Evolutionary conservation across 2,888 invertebrate genomes (phyloP).

Genomic region (Taenaris catops): DNA sequence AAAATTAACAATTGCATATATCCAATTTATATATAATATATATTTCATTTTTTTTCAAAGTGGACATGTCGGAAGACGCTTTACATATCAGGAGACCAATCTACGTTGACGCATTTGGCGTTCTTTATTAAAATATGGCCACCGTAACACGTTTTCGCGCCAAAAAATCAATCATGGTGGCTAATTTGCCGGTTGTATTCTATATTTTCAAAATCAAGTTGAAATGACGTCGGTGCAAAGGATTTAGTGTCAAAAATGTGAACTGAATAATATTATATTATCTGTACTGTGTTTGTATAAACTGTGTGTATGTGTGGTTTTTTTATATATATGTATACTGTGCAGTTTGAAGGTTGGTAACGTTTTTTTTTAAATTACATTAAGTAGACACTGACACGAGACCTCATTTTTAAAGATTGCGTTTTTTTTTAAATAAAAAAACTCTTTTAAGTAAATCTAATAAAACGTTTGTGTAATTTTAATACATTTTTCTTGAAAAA

Average conservation of each 20-base stretch:
- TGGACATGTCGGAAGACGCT: no score
- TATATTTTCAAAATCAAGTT: slow-evolving; percentile 72
- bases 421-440: background rate
- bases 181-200: slow-evolving; percentile 49
- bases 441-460: background rate
- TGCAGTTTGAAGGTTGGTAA: slow-evolving; percentile 25
- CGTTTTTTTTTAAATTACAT: background rate
- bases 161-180: slow-evolving; percentile 63
- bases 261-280: slow-evolving; percentile 23
- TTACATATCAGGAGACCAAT: no score
- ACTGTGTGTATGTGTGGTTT: slow-evolving; percentile 30
- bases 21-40: no score
- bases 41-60: no score
- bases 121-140: slow-evolving; percentile 50
- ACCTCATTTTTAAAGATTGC: no score
- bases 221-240: slow-evolving; percentile 58
- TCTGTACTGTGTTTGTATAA: slow-evolving; percentile 23
- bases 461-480: background rate
- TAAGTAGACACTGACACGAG: no score
- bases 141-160: slow-evolving; percentile 57
- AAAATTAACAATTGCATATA: no score
- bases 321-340: slow-evolving; percentile 11
- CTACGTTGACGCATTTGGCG: slow-evolving; percentile 13
- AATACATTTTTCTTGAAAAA: no score
- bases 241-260: slow-evolving; percentile 44